phyloP scores from a whole-genome alignment of 2,797 vertebrate species.

The Danio aesculapii region DNA sequence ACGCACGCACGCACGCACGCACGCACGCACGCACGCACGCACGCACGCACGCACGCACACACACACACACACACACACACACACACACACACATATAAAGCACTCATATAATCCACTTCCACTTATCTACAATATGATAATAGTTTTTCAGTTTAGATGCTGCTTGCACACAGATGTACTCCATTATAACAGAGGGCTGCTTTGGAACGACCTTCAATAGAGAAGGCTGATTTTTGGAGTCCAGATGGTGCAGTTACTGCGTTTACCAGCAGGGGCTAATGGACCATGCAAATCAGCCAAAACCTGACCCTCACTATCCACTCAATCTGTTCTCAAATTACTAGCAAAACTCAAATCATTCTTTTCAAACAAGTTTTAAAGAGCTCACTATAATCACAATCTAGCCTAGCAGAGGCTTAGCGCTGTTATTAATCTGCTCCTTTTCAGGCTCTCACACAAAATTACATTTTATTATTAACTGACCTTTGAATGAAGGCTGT shows the following conservation, averaged over 20 bases:
- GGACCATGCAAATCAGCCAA: conserved; percentile 2
- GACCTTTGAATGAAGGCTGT: conserved; percentile 42
- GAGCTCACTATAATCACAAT: background rate
- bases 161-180: background rate
- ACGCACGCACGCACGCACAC: too few relatives aligned
- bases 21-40: too few relatives aligned
- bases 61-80: too few relatives aligned
- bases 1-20: too few relatives aligned
- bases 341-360: conserved; percentile 25
- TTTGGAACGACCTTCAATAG: conserved; percentile 1
- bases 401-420: background rate
- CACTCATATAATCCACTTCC: too few relatives aligned
- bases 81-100: too few relatives aligned
- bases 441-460: conserved; percentile 26
- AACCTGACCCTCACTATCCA: conserved; percentile 1
- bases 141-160: background rate
- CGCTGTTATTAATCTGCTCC: conserved; percentile 31
- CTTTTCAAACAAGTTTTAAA: conserved; percentile 12
- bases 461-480: conserved; percentile 46
- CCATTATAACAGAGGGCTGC: background rate
- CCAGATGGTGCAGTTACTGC: conserved; percentile 24
- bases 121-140: too few relatives aligned
- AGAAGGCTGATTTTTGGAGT: conserved; percentile 9
- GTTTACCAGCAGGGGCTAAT: conserved; percentile 24
- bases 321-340: conserved; percentile 19